A percentile compares a stretch with the other conserved stretches of the same genome.
These are phyloP conservation scores for Parnassius glacialis DNA, from an alignment of 2,888 invertebrate species.

Conservation along the genomic window DNA sequence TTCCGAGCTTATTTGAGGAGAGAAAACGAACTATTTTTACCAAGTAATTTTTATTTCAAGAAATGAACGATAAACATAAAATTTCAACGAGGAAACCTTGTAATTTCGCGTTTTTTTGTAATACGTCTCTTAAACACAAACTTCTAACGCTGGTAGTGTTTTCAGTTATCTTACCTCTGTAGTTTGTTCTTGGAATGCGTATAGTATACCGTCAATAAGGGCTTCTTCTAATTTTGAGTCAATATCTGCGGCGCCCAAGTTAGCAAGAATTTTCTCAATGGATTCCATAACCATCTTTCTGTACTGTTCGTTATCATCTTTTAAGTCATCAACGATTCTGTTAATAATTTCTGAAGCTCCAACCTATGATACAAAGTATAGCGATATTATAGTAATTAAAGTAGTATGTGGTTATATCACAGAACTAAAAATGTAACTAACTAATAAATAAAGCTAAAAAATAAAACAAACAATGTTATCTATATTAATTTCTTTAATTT, in stretches of 20 bases:
- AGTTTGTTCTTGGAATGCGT: slow-evolving; percentile 99
- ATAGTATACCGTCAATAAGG: slow-evolving; percentile 98
- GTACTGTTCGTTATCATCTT: slow-evolving; percentile 99
- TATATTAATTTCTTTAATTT: too few species aligned
- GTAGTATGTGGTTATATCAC: too few species aligned
- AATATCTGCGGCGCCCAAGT: slow-evolving; percentile 98
- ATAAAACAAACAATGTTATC: too few species aligned
- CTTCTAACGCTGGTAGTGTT: background rate
- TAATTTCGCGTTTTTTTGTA: too few species aligned
- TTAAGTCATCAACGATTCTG: slow-evolving; percentile 98
- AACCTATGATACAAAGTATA: slow-evolving; percentile 72
- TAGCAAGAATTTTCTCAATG: slow-evolving; percentile 99
- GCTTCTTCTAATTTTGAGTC: slow-evolving; percentile 99
- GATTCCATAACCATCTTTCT: slow-evolving; percentile 99
- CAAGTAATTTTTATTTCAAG: too few species aligned
- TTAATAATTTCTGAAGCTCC: slow-evolving; percentile 99
- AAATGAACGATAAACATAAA: too few species aligned
- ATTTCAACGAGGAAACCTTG: too few species aligned
- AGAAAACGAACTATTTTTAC: too few species aligned
- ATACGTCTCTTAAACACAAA: background rate
- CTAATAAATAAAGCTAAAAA: too few species aligned
- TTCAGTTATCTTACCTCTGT: slow-evolving; percentile 88
- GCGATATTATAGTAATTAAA: background rate
- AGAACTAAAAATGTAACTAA: too few species aligned
- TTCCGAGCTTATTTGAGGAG: too few species aligned